Evolutionary conservation across 2,113 vertebrate genomes (phyloP).

Genomic region (Tachuris rubrigastra): DNA sequence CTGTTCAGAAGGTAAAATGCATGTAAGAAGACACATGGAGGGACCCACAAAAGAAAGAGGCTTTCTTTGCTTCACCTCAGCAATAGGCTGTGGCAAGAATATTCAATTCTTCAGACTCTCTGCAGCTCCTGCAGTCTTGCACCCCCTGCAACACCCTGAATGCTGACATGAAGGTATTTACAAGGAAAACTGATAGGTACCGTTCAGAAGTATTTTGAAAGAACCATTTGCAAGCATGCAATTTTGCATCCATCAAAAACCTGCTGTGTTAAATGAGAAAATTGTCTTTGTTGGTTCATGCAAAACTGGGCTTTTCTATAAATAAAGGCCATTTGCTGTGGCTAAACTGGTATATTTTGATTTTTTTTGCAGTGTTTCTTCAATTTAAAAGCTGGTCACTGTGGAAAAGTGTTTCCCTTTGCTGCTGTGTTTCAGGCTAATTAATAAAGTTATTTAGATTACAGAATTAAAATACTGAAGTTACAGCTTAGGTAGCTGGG

Average conservation of each 20-base stretch:
- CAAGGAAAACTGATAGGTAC: background rate
- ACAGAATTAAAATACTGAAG: background rate
- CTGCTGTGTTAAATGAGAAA: background rate
- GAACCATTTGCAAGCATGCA: background rate
- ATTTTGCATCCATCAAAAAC: background rate
- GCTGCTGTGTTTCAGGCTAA: background rate
- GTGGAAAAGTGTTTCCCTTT: background rate
- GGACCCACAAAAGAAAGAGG: conserved; percentile 6
- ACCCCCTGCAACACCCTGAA: background rate
- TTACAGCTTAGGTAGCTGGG: background rate
- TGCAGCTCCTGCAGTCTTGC: background rate
- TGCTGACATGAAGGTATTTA: background rate
- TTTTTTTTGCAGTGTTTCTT: background rate
- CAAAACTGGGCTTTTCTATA: background rate
- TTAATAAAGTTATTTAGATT: background rate
- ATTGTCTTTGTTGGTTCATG: background rate
- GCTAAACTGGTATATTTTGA: background rate
- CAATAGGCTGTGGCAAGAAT: conserved; percentile 16
- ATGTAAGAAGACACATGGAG: conserved; percentile 1
- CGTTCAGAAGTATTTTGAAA: background rate
- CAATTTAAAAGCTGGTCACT: background rate
- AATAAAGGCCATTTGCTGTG: background rate
- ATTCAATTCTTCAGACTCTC: conserved; percentile 37
- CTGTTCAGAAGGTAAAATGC: background rate
- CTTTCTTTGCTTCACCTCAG: conserved; percentile 12